Base-by-base conservation (phyloP, 2,113 vertebrate genomes). In the Halcyon senegalensis region DNA sequence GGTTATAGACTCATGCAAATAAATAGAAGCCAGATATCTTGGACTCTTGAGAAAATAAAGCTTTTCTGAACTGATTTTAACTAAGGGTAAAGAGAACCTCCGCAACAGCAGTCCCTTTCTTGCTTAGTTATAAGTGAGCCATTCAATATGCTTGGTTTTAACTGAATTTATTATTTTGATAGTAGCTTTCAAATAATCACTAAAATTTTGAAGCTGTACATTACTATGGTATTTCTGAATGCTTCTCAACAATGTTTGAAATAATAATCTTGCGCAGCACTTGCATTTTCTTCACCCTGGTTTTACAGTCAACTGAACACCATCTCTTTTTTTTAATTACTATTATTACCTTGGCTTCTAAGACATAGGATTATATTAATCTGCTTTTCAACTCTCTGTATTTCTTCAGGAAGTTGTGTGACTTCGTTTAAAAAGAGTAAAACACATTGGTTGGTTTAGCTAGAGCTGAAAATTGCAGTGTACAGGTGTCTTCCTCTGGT, bases 1-100 rank as follows among this genome's bases (percentile, higher is more conserved):
- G 83, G 60, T 60, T 89, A 84, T 80, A 89, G 91, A 59, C 59
- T 93, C 14, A 4, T 70, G n/a, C 89, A 94, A 96, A 92, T 94
- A 92, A 94, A 94, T 48, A 83, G 44, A 91, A 76, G 84, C 84
- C 70, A 82, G 83, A 82, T 96, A 87, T 51, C 87, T 69, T 58
- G 13, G 44, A 23, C 69, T 86, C 60, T 66, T 66, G 83, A 94
- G 74, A 85, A 95, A 96, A 92, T 79, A 81, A 76, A 50, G 79
- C 62, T 81, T 50, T 82, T 79, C 80, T 93, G 46, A 72, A 58
- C n/a, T 67, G 66, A 78, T 84, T 90, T 89, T 90, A 72, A 66
- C 62, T 50, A 46, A 55, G 41, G 58, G 77, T 95, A 41, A 91
- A 76, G 78, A 78, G 87, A 95, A 91, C 60, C 44, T 68, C 64